phyloP scores from a whole-genome alignment of 2,797 vertebrate species.

The Cirrhinus molitorella region DNA sequence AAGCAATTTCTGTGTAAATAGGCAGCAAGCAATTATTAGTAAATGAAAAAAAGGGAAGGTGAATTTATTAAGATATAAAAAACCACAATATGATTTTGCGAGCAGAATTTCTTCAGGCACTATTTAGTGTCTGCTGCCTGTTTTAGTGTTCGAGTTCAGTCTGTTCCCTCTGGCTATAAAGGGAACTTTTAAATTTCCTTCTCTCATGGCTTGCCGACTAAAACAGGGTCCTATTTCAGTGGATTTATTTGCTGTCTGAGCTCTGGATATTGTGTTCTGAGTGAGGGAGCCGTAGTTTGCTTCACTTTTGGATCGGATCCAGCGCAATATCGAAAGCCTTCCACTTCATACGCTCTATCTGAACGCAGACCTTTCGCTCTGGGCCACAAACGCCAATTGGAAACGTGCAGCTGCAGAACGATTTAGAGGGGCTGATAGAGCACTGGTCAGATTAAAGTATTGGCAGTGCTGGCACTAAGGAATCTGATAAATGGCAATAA shows the following conservation, averaged over 20 bases:
- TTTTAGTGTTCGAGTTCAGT: conserved; percentile 24
- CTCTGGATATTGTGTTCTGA: conserved; percentile 47
- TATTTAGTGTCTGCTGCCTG: conserved; percentile 25
- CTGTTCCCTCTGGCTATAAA: conserved; percentile 26
- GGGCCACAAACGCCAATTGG: conserved; percentile 56
- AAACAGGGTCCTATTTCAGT: conserved; percentile 37
- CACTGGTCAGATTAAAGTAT: conserved; percentile 55
- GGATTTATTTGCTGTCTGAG: conserved; percentile 18
- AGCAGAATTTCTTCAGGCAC: conserved; percentile 17
- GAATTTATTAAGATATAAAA: conserved; percentile 12
- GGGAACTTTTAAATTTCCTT: conserved; percentile 20
- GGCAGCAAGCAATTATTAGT: neutral
- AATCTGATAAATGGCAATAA: conserved; percentile 65
- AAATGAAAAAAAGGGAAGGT: neutral
- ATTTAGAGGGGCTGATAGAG: conserved; percentile 59
- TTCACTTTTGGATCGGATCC: conserved; percentile 53
- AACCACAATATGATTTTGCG: conserved; percentile 11
- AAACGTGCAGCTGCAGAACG: conserved; percentile 53
- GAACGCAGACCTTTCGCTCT: conserved; percentile 47
- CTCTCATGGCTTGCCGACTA: neutral
- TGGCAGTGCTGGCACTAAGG: conserved; percentile 45
- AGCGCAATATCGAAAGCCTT: conserved; percentile 48
- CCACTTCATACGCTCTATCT: conserved; percentile 51
- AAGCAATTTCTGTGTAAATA: neutral
- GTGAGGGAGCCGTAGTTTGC: conserved; percentile 17